Base-by-base conservation (phyloP, 2,113 vertebrate species). In the Cathartes aura region DNA sequence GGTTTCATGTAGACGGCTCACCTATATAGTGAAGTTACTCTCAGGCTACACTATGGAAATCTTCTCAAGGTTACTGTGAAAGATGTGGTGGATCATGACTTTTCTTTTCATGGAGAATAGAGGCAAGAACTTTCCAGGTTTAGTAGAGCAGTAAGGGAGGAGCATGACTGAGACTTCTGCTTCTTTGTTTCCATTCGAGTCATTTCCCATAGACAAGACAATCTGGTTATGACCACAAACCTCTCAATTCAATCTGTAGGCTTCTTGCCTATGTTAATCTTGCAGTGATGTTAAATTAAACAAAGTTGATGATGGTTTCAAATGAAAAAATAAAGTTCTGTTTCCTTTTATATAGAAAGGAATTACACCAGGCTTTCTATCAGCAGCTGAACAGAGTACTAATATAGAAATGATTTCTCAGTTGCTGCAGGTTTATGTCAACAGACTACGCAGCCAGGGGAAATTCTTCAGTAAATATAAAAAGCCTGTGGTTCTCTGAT, bases 391-490 rank as follows among this genome's bases (percentile, higher is more conserved):
- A 53, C 24, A 82, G 59, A 82, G 11, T 50, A 82, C 23, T 95
- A 88, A 56, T 72, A 89, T 4, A 96, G 52, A 96, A 93, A 62
- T 38, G 43, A n/a, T 67, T 95, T 94, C 55, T 81, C 67, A 38
- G 80, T 50, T 89, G 18, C 70, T 95, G 93, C 63, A 74, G 62
- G 47, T 96, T 97, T 90, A 63, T 67, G 26, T 75, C 81, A 93
- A 88, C 70, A 96, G 62, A 52, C 24, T 79, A 42, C 19, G 43
- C 62, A 81, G 34, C 15, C 47, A 84, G 32, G 58, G 52, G 47
- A 94, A 95, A 93, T 63, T 78, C 73, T 93, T 79, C 43, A 82
- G 56, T 36, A 92, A 82, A 76, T 85, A 60, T 32, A 66, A 87
- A 97, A 89, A 89, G 6, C n/a, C 56, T 64, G 9, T 72, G 45